These are phyloP conservation scores for Gopherus evgoodei DNA, from an alignment of 2,113 vertebrate species.

Conservation along the genomic window DNA sequence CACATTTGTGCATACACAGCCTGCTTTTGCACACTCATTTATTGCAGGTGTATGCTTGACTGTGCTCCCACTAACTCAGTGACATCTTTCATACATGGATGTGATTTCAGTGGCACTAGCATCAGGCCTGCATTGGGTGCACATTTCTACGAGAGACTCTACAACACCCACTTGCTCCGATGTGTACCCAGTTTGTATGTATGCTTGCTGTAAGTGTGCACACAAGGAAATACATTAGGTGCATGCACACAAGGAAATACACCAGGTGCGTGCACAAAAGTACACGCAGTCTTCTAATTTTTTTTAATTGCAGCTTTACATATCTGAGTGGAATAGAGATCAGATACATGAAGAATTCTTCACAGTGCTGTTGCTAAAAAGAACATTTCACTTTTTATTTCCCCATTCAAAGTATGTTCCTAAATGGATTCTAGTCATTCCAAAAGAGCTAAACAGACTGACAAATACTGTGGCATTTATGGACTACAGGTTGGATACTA, in stretches of 20 bases:
- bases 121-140: neutral
- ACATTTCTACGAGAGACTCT: neutral
- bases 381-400: neutral
- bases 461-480: neutral
- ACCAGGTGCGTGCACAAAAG: neutral
- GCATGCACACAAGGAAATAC: neutral
- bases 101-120: slow-evolving; percentile 14
- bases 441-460: neutral
- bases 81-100: neutral
- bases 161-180: neutral
- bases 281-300: fast-evolving
- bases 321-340: neutral
- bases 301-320: neutral
- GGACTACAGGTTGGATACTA: neutral
- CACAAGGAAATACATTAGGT: neutral
- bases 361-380: neutral
- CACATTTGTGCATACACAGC: neutral
- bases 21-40: slow-evolving; percentile 13
- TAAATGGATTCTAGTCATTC: neutral
- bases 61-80: neutral
- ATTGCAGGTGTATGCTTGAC: neutral
- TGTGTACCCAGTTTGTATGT: neutral
- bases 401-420: neutral
- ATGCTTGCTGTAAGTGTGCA: neutral
- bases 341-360: neutral